These are phyloP conservation scores for Diarsia brunnea DNA, from an alignment of 2,888 invertebrate genomes.

Conservation along the genomic window DNA sequence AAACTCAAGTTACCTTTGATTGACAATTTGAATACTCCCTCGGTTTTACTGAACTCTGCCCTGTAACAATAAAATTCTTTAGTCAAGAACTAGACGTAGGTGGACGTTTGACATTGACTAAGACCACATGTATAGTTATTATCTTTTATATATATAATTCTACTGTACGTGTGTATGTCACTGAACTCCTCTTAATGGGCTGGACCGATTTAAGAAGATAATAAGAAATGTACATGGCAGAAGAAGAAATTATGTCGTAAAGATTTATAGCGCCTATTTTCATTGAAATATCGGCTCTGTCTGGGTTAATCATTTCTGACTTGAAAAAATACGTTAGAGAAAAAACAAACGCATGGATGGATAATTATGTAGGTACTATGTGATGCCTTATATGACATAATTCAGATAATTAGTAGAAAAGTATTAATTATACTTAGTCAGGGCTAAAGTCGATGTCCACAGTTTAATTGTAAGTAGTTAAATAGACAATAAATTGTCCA, in stretches of 20 bases:
- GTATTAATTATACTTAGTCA: not conserved
- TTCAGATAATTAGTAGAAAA: not conserved
- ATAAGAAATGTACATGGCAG: not conserved
- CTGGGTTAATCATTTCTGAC: not conserved
- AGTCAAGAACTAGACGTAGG: not conserved
- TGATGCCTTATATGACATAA: not conserved
- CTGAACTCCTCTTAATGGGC: no score
- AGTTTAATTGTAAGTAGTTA: conserved; percentile 13
- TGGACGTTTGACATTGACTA: not conserved
- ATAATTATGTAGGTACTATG: not conserved
- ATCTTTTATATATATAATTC: no score
- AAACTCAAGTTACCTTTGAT: conserved; percentile 83
- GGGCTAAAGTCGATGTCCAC: conserved; percentile 29
- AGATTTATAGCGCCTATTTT: not conserved
- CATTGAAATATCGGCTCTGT: not conserved
- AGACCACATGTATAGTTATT: not conserved
- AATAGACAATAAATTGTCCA: conserved; percentile 27
- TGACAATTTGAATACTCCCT: conserved; percentile 77
- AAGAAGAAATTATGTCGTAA: not conserved
- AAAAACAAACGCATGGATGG: not conserved
- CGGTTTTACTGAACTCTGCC: conserved; percentile 73
- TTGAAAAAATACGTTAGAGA: not conserved
- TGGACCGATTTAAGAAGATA: no score
- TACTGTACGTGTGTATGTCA: no score
- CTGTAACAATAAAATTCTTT: conserved; percentile 71